These are phyloP conservation scores for Xiphophorus hellerii DNA, from an alignment of 2,113 vertebrate species.

Conservation along the genomic window DNA sequence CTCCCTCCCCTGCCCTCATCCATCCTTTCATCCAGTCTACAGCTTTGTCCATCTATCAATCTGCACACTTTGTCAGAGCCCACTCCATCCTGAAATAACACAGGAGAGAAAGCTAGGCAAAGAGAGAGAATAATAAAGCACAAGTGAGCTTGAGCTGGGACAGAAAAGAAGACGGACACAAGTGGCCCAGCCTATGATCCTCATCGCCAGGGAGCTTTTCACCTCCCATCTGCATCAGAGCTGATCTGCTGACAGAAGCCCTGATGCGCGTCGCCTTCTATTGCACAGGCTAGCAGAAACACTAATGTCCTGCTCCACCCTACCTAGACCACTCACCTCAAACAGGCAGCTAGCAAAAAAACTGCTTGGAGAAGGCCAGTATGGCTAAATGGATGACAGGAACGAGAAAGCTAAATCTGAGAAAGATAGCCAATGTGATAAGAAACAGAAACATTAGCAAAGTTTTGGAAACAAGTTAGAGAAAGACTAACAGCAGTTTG, in stretches of 20 bases:
- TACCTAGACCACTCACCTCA: conserved; percentile 81
- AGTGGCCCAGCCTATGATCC: conserved; percentile 58
- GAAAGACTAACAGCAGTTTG: conserved; percentile 18
- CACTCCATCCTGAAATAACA: conserved; percentile 93
- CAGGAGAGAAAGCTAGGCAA: conserved; percentile 55
- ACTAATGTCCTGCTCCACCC: conserved; percentile 87
- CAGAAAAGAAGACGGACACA: conserved; percentile 28
- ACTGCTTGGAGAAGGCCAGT: conserved; percentile 38
- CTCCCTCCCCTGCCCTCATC: conserved; percentile 89
- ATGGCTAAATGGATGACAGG: conserved; percentile 42
- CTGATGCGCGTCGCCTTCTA: conserved; percentile 89
- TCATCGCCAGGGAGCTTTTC: conserved; percentile 85
- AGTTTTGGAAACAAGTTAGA: neutral
- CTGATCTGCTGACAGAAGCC: conserved; percentile 89
- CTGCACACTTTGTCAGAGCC: conserved; percentile 95
- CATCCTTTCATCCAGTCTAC: conserved; percentile 97
- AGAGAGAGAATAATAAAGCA: conserved; percentile 43
- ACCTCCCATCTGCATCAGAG: conserved; percentile 84
- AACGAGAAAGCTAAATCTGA: conserved; percentile 22
- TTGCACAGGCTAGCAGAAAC: conserved; percentile 97
- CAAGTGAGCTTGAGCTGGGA: conserved; percentile 41
- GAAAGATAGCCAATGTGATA: conserved; percentile 9
- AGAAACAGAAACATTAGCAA: conserved; percentile 5
- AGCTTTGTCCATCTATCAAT: conserved; percentile 99
- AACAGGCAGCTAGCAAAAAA: conserved; percentile 61